Conservation (phyloP, 2,888 invertebrate genomes). For the Cistogaster globosa region DNA sequence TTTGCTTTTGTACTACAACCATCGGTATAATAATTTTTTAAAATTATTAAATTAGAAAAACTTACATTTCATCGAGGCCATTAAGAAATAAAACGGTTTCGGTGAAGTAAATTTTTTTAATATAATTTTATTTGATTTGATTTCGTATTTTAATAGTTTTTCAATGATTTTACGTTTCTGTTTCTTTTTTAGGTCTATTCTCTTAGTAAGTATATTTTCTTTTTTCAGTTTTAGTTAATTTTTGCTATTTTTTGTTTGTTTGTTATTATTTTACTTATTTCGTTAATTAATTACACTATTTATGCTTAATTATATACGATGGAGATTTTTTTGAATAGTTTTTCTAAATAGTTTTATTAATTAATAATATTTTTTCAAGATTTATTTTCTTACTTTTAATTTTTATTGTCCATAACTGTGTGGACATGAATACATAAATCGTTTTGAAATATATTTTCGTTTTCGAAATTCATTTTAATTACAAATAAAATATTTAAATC, state of each 20-base stretch:
- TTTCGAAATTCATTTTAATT: conserved; percentile 39
- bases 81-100: too few relatives aligned
- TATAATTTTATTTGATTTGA: conserved; percentile 74
- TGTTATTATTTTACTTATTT: conserved; percentile 14
- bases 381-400: conserved; percentile 67
- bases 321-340: conserved; percentile 64
- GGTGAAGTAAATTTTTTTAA: conserved; percentile 11
- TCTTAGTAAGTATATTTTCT: conserved; percentile 35
- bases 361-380: conserved; percentile 57
- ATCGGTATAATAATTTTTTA: too few relatives aligned
- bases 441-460: conserved; percentile 72
- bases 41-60: too few relatives aligned
- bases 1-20: too few relatives aligned
- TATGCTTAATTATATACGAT: conserved; percentile 55
- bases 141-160: conserved; percentile 59
- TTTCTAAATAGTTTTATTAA: conserved; percentile 49
- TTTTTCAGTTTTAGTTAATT: conserved; percentile 38
- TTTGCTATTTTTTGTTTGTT: conserved; percentile 39
- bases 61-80: too few relatives aligned
- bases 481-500: conserved; percentile 19
- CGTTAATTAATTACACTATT: conserved; percentile 58
- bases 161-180: conserved; percentile 54
- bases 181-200: conserved; percentile 74
- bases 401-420: conserved; percentile 77
- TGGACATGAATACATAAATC: conserved; percentile 76